phyloP scores from a whole-genome alignment of 2,797 vertebrate genomes.

The Platyrinchus mystaceus region DNA sequence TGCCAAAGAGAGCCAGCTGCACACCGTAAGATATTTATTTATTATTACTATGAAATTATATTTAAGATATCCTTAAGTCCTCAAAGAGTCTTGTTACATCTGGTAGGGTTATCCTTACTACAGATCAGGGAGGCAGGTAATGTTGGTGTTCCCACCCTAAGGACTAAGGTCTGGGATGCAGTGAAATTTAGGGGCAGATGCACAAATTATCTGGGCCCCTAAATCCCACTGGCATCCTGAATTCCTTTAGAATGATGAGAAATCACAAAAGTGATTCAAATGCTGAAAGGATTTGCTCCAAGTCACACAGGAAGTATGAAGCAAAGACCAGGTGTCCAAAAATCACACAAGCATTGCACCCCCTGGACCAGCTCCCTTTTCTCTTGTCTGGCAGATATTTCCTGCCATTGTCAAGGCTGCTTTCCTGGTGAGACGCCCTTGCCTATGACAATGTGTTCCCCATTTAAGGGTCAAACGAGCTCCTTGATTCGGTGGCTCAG shows the following conservation, averaged over 20 bases:
- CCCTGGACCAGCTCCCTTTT: background rate
- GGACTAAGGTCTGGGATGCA: background rate
- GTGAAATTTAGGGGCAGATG: background rate
- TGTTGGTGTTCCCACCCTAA: background rate
- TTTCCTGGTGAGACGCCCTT: conserved; percentile 20
- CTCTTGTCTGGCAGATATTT: conserved; percentile 10
- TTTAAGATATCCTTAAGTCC: background rate
- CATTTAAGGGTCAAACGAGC: background rate
- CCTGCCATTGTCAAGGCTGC: conserved; percentile 31
- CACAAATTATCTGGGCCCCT: background rate
- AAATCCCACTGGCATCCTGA: background rate
- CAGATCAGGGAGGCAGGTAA: background rate
- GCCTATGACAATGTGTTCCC: background rate
- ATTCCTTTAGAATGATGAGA: background rate
- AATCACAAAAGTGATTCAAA: background rate
- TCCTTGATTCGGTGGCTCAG: background rate
- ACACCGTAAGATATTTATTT: conserved; percentile 65
- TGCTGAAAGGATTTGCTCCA: background rate
- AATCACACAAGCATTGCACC: background rate
- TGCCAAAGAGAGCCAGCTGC: conserved; percentile 29
- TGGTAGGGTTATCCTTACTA: background rate
- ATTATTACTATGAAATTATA: background rate
- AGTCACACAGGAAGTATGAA: background rate
- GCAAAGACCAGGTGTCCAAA: conserved; percentile 6
- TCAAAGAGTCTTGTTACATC: background rate